Base-by-base conservation (phyloP, 1,140 invertebrate species). In the Pseudoatta argentina region DNA sequence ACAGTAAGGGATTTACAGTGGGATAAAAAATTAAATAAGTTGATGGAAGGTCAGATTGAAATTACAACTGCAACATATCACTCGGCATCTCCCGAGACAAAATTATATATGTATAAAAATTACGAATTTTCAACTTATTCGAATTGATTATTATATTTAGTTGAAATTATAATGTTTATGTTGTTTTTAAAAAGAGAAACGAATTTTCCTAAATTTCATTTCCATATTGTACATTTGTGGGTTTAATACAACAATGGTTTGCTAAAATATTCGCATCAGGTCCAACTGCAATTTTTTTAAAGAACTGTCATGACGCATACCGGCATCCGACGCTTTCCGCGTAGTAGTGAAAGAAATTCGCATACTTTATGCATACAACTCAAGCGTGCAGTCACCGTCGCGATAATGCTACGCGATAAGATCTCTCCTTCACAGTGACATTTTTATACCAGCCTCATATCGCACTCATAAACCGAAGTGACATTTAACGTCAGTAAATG, bases 21-120 rank as follows among this genome's bases (percentile, higher is more conserved):
- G 5, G 8, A 82, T 72, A 82, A 57, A 72, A 82, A 59, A 82
- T 72, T 55, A 82, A 72, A 82, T 72, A 24, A 61, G 72, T 82
- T 59, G 44, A 82, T 48, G 14, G 34, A 69, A 7, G 67, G 34
- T 72, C 53, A 72, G 53, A 57, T 2, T 51, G 27, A 57, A 72
- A 72, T 59, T 82, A 82, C 34, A 51, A 79, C 18, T 14, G 30
- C 63, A 14, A 79, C 48, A 30, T 67, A 64, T 79, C 39, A 44
- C 48, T 44, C 2, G 64, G n/a, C 34, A 79, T 69, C 14, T 67
- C n/a, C 1, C 30, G 14, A 3, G n/a, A n/a, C 51, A 55, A 10
- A 44, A 44, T 72, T 21, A 44, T 21, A 67, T n/a, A 27, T 59
- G 30, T 73, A 16, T 72, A 48, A 82, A 82, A 82, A 73, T 73